Evolutionary conservation across 1,140 invertebrate species (phyloP).

Genomic region (Grapholita molesta): DNA sequence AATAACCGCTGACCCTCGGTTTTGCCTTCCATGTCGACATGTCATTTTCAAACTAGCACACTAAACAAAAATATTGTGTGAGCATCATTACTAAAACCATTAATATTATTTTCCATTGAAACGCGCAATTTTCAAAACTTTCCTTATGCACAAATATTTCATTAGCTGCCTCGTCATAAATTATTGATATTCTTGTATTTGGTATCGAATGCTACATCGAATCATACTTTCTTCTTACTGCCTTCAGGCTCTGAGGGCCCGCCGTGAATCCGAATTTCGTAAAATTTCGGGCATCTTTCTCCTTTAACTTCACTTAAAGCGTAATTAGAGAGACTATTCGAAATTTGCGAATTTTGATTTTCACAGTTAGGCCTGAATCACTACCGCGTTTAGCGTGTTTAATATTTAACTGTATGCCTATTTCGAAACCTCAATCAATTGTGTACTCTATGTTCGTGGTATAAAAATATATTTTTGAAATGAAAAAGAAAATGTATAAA

Average conservation of each 20-base stretch:
- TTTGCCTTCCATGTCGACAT: too few species aligned
- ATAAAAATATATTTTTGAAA: neutral
- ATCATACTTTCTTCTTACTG: too few species aligned
- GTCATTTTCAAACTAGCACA: too few species aligned
- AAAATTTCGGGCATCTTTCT: too few species aligned
- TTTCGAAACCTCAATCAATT: neutral
- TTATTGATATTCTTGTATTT: neutral
- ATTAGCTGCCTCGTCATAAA: neutral
- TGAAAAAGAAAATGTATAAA: neutral
- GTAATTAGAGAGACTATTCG: too few species aligned
- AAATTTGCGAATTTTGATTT: too few species aligned
- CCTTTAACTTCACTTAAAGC: too few species aligned
- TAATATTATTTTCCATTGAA: conserved; percentile 9
- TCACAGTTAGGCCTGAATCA: too few species aligned
- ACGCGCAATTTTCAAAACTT: neutral
- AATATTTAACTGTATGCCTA: neutral
- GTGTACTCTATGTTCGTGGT: neutral
- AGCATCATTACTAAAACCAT: neutral
- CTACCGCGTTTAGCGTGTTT: neutral
- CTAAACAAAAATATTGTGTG: neutral
- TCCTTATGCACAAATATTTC: neutral
- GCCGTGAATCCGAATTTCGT: too few species aligned
- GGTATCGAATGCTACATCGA: too few species aligned
- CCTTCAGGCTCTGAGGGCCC: too few species aligned
- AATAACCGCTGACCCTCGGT: too few species aligned